phyloP scores from a whole-genome alignment of 2,113 vertebrate species.

The Psittacula cyanocephala region DNA sequence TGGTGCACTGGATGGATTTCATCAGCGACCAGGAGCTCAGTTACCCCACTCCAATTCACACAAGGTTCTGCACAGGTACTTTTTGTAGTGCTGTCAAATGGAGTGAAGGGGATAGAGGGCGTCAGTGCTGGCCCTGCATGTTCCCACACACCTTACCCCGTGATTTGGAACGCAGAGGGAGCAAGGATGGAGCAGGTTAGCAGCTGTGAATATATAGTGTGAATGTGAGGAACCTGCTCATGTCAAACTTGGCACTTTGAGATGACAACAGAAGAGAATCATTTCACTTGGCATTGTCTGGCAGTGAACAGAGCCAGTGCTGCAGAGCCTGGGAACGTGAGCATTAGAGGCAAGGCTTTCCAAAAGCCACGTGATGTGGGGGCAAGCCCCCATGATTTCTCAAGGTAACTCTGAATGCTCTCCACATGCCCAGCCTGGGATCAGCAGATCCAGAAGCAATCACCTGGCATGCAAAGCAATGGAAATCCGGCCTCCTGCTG shows the following conservation, averaged over 20 bases:
- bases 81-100: not conserved
- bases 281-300: not conserved
- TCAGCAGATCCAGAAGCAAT: not conserved
- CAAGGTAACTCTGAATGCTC: not conserved
- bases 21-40: not conserved
- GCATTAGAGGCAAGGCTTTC: not conserved
- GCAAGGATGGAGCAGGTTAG: not conserved
- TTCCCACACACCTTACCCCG: not conserved
- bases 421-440: not conserved
- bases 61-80: not conserved
- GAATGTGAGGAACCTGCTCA: not conserved
- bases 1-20: not conserved
- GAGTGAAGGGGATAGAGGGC: not conserved
- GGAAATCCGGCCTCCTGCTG: not conserved
- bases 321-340: not conserved
- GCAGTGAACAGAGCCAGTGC: not conserved
- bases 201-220: not conserved
- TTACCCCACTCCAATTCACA: not conserved
- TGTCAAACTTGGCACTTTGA: not conserved
- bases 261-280: not conserved
- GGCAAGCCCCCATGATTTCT: fast-evolving
- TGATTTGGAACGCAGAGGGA: not conserved
- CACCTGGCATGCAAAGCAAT: not conserved
- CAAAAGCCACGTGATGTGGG: fast-evolving
- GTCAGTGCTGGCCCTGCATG: not conserved